Evolutionary conservation across 2,888 invertebrate genomes (phyloP).

Genomic region (Chymomyza amoena): DNA sequence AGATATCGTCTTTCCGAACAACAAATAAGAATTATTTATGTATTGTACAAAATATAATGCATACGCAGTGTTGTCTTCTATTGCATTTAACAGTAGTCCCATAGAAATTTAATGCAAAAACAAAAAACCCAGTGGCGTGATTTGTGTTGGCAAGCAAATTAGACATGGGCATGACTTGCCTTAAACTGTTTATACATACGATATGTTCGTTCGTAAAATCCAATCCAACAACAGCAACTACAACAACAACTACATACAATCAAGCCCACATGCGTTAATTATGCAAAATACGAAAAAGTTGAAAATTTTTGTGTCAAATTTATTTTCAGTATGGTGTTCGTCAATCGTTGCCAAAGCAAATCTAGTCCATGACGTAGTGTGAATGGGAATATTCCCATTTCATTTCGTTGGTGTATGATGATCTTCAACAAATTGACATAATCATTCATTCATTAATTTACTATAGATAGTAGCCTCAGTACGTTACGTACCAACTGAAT

Average conservation of each 20-base stretch:
- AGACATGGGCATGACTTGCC: slow-evolving; percentile 31
- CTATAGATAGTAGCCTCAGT: background rate
- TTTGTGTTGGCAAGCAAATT: slow-evolving; percentile 42
- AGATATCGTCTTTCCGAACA: too few relatives aligned
- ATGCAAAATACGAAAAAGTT: background rate
- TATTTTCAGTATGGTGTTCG: background rate
- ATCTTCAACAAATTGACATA: background rate
- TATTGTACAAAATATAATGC: slow-evolving; percentile 39
- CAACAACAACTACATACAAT: background rate
- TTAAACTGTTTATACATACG: slow-evolving; percentile 25
- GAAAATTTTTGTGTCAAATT: background rate
- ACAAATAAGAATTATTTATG: slow-evolving; percentile 11
- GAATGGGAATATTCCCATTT: background rate
- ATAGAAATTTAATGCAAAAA: background rate
- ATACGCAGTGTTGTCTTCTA: slow-evolving; percentile 40
- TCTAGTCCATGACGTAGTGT: background rate
- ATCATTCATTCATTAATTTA: background rate
- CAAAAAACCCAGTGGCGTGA: slow-evolving; percentile 55
- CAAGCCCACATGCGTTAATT: background rate
- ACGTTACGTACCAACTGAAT: background rate
- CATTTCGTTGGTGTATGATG: too few relatives aligned
- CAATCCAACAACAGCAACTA: background rate
- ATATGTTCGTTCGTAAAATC: background rate
- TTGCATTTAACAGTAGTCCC: slow-evolving; percentile 1
- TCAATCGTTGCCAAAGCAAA: background rate